These are phyloP conservation scores for Mola mola DNA, from an alignment of 2,113 vertebrate genomes.

Conservation along the genomic window DNA sequence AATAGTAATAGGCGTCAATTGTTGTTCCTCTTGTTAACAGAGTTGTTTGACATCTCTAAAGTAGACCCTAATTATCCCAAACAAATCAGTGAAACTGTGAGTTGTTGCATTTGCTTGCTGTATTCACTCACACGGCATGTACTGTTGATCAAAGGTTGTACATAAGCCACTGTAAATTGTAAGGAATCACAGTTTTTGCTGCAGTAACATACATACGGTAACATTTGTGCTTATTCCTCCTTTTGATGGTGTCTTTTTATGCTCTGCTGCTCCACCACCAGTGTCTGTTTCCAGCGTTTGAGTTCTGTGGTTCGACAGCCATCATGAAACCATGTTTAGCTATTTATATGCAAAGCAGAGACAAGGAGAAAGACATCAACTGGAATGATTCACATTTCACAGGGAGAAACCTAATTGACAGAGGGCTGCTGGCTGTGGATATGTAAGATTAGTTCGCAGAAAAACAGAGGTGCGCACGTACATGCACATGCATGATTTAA, in stretches of 20 bases:
- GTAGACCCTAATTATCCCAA: slow-evolving; percentile 14
- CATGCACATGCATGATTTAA: neutral
- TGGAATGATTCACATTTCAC: slow-evolving; percentile 39
- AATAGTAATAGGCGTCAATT: slow-evolving; percentile 41
- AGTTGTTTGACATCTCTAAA: slow-evolving; percentile 10
- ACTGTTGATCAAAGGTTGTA: slow-evolving; percentile 8
- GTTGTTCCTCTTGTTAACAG: slow-evolving; percentile 17
- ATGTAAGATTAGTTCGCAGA: slow-evolving; percentile 19
- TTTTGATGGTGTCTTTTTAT: slow-evolving; percentile 23
- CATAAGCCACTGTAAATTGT: neutral
- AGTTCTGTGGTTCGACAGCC: slow-evolving; percentile 42
- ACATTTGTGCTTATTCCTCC: neutral
- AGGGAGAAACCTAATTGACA: slow-evolving; percentile 51
- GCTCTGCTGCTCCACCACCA: slow-evolving; percentile 26
- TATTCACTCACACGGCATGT: neutral
- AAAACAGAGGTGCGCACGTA: neutral
- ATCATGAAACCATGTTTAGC: slow-evolving; percentile 43
- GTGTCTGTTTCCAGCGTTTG: slow-evolving; percentile 23
- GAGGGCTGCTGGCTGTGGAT: slow-evolving; percentile 30
- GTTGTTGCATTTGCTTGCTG: slow-evolving; percentile 26
- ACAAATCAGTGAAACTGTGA: slow-evolving; percentile 25
- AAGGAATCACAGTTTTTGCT: slow-evolving; percentile 3
- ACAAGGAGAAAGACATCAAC: slow-evolving; percentile 38
- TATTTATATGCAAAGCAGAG: slow-evolving; percentile 74
- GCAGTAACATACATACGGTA: neutral